A percentile compares a stretch with the other conserved stretches of the same genome.
These are phyloP conservation scores for Todiramphus saurophagus DNA, from an alignment of 2,113 vertebrate genomes.

Conservation along the genomic window DNA sequence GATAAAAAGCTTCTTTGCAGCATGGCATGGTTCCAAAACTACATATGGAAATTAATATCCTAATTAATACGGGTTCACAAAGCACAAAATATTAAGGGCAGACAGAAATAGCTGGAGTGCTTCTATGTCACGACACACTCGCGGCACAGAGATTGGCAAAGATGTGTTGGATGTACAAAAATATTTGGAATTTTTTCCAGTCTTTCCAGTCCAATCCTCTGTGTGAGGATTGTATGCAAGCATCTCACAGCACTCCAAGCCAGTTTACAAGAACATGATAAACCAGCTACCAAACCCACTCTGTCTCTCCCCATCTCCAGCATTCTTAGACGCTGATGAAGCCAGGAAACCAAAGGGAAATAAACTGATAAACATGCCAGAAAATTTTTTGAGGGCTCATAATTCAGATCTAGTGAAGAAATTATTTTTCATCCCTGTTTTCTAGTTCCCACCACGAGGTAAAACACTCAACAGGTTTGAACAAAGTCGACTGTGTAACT, in stretches of 20 bases:
- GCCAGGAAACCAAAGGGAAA: not conserved
- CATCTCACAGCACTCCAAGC: not conserved
- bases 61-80: conserved; percentile 37
- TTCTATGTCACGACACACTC: not conserved
- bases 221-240: not conserved
- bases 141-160: conserved; percentile 12
- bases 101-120: conserved; percentile 17
- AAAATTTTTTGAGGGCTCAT: not conserved
- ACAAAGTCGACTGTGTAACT: not conserved
- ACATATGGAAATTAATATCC: conserved; percentile 58
- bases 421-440: not conserved
- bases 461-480: not conserved
- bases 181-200: not conserved
- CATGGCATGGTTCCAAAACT: conserved; percentile 27
- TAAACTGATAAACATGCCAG: conserved; percentile 13
- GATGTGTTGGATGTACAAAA: not conserved
- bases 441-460: not conserved
- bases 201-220: not conserved
- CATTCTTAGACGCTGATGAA: conserved; percentile 48
- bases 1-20: not conserved
- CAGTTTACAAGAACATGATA: not conserved
- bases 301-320: not conserved
- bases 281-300: conserved; percentile 33
- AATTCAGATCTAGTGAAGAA: not conserved
- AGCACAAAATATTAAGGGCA: conserved; percentile 31